Evolutionary conservation across 2,113 vertebrate species (phyloP).

Genomic region (Dipodomys spectabilis): DNA sequence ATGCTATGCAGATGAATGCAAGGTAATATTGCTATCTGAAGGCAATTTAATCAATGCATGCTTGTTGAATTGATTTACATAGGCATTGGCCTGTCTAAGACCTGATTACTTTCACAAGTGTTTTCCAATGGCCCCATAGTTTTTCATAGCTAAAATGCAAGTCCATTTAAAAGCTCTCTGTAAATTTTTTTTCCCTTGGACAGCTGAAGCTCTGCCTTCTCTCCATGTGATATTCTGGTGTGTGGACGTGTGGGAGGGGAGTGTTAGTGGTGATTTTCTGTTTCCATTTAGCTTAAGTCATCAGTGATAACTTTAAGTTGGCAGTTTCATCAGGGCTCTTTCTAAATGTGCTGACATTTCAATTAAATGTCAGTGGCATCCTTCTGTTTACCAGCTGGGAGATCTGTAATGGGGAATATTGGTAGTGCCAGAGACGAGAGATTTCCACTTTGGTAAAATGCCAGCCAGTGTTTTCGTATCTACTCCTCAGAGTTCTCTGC

Average conservation of each 20-base stretch:
- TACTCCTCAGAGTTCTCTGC: neutral
- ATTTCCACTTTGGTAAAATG: slow-evolving; percentile 70
- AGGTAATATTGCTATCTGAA: slow-evolving; percentile 53
- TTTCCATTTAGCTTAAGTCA: slow-evolving; percentile 77
- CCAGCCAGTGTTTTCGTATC: slow-evolving; percentile 60
- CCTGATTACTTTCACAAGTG: slow-evolving; percentile 71
- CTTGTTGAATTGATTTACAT: slow-evolving; percentile 69
- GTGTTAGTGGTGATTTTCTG: slow-evolving; percentile 65
- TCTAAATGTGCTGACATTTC: slow-evolving; percentile 82
- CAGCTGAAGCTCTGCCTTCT: slow-evolving; percentile 38
- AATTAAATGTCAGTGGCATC: slow-evolving; percentile 81
- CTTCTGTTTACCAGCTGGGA: slow-evolving; percentile 79
- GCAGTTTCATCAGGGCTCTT: slow-evolving; percentile 75
- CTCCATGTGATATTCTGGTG: slow-evolving; percentile 3
- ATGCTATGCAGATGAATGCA: slow-evolving; percentile 58
- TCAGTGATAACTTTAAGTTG: slow-evolving; percentile 76
- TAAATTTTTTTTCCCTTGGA: slow-evolving; percentile 60
- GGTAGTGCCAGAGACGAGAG: slow-evolving; percentile 69
- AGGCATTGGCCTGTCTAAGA: slow-evolving; percentile 50
- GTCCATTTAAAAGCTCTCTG: slow-evolving; percentile 59
- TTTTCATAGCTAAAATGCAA: slow-evolving; percentile 64
- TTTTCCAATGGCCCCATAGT: slow-evolving; percentile 58
- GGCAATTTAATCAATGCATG: slow-evolving; percentile 60
- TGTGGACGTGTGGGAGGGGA: neutral
- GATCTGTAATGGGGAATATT: slow-evolving; percentile 74